phyloP scores from a whole-genome alignment of 2,113 vertebrate genomes.

The Neolamprologus variostigma region DNA sequence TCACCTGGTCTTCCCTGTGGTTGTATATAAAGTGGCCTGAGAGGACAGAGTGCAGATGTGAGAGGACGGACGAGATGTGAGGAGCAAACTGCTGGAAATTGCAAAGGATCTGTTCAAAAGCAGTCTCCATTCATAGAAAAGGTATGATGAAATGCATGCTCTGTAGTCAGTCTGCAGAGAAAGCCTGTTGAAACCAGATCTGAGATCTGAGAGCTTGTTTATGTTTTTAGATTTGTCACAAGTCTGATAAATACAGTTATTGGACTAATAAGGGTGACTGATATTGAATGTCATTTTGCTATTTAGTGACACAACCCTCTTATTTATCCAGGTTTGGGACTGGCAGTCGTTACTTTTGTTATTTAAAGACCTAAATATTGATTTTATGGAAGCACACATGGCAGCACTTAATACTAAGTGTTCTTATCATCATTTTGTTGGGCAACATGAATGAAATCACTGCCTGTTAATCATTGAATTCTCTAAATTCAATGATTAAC shows the following conservation, averaged over 20 bases:
- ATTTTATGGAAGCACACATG: background rate
- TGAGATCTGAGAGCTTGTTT: background rate
- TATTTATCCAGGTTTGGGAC: background rate
- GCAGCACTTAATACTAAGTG: background rate
- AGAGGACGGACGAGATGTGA: background rate
- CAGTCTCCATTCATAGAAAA: background rate
- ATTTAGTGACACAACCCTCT: background rate
- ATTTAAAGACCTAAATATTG: background rate
- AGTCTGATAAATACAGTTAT: background rate
- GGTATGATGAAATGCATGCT: background rate
- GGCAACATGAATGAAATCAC: background rate
- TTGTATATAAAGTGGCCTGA: constrained; percentile 1
- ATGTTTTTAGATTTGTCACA: background rate
- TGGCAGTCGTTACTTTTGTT: background rate
- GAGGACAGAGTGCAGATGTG: background rate
- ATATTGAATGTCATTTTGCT: background rate
- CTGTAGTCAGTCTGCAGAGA: background rate
- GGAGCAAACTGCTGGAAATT: background rate
- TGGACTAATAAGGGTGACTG: background rate
- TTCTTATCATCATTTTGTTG: background rate
- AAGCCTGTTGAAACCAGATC: background rate
- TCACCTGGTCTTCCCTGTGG: background rate
- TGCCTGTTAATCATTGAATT: background rate
- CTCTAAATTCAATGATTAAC: background rate
- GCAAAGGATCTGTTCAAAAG: background rate